Evolutionary conservation across 1,140 invertebrate species (phyloP).

Genomic region (Pristionchus pacificus): DNA sequence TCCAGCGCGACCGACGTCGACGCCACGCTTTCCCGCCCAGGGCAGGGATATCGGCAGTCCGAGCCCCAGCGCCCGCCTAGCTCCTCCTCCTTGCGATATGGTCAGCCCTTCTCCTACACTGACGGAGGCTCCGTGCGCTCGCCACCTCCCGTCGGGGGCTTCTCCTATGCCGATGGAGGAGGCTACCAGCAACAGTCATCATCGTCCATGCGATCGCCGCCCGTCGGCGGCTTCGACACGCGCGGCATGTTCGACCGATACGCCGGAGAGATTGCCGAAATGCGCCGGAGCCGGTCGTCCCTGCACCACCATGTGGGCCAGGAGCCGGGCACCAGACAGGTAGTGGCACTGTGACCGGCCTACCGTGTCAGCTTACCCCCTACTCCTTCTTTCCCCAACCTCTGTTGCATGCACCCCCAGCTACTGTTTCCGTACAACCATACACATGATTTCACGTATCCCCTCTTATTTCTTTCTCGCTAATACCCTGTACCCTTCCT

Average conservation of each 20-base stretch:
- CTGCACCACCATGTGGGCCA: slow-evolving; percentile 45
- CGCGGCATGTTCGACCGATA: slow-evolving; percentile 56
- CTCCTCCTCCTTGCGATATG: slow-evolving; percentile 5
- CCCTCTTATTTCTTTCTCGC: slow-evolving; percentile 17
- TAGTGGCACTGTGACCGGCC: slow-evolving; percentile 48
- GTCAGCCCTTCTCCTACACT: slow-evolving; percentile 6
- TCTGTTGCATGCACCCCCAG: slow-evolving; percentile 15
- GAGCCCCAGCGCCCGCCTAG: background rate
- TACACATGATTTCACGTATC: slow-evolving; percentile 1
- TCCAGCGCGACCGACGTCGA: slow-evolving; percentile 2
- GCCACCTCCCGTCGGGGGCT: background rate
- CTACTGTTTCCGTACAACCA: slow-evolving; percentile 5
- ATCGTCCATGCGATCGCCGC: slow-evolving; percentile 25
- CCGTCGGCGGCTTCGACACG: slow-evolving; percentile 47
- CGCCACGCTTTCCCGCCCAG: background rate
- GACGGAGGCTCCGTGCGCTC: background rate
- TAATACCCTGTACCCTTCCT: background rate
- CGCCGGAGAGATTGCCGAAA: slow-evolving; percentile 51
- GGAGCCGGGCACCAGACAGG: slow-evolving; percentile 48
- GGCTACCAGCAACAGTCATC: slow-evolving; percentile 3
- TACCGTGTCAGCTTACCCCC: background rate
- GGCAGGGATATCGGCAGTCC: background rate
- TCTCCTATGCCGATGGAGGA: too few relatives aligned
- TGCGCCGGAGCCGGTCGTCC: slow-evolving; percentile 46
- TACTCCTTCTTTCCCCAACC: slow-evolving; percentile 17